Evolutionary conservation across 2,888 invertebrate genomes (phyloP), one percentile per base, ranked within the genome.

Genomic region (Anagyrus pseudococci): DNA sequence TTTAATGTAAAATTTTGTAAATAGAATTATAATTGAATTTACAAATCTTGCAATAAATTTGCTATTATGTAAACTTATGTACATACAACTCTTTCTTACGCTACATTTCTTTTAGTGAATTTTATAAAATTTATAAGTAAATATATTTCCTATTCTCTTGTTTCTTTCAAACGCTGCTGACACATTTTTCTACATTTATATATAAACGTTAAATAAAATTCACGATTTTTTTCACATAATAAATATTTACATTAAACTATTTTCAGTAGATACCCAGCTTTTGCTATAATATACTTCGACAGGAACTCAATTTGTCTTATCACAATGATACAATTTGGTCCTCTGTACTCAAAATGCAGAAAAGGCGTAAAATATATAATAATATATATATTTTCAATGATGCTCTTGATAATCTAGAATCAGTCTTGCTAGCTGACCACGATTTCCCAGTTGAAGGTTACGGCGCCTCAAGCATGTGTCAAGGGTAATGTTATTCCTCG

Each of bases 401-500:
- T 62, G 58, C 44, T 66, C 60, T 57, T 67, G 43, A 56, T 79
- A 77, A 66, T 85, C 83, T 56, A 87, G 78, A 68, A 88, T 81
- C 59, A 87, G 74, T 75, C 84, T 85, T 10, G 88, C 87, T 43
- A 88, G 78, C 72, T 87, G 84, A 71, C 83, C 83, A 15, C 82
- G 77, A 58, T 83, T 82, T 50, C 85, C 85, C 22, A 85, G 75
- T 47, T 74, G 73, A 33, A 72, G 71, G 68, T 71, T 76, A 61
- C 72, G 77, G 43, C 73, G 71, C 52, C 70, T 72, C 40, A 69
- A 68, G 64, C 81, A 82, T 57, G 59, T 69, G 33, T 70, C 69
- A 54, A 71, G 72, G 44, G 71, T 69, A 37, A 62, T 62, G 37
- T 79, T 73, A 23, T 70, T 75, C 49, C 75, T 74, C 17, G 65